Base-by-base conservation (phyloP, 2,797 vertebrate genomes). In the Mionectes olivaceus region DNA sequence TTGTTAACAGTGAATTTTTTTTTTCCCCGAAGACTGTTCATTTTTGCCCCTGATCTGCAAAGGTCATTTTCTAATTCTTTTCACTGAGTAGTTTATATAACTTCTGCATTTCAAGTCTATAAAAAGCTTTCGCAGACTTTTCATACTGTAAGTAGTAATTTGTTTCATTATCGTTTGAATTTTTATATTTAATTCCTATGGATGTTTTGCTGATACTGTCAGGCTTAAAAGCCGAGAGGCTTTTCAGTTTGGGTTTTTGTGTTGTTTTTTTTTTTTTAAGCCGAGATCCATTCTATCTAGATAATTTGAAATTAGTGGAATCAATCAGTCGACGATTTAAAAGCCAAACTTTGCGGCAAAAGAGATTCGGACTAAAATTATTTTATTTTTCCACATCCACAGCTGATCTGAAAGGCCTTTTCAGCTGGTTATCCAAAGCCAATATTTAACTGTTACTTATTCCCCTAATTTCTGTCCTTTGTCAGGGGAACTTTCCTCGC, bases 51-150 rank as follows among this genome's bases (percentile, higher is more conserved):
- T 5, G 96, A 97, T 98, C 97, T 97, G 92, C 95, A 98, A 97
- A 98, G 98, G 98, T 98, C 98, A 97, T 95, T 98, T 97, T 98
- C 96, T 98, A 97, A 98, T 98, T 98, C 97, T 98, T 97, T 97
- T 97, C 93, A 33, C 90, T 95, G 96, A 91, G 93, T 97, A 97
- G 96, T 98, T 98, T 98, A 96, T 98, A 96, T 98, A 98, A 98
- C 97, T 98, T 98, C 97, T 98, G 97, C 96, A 97, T 98, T 98
- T 97, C 97, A 98, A 97, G 97, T 97, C 97, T 97, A 97, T 97
- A 97, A 97, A 97, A 98, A 97, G 96, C 97, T 97, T 97, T 97
- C 94, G 96, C 96, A 96, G 97, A 97, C 93, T 97, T 97, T 97
- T 97, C 95, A 96, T 96, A 96, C 94, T 96, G 95, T 95, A 97